These are phyloP conservation scores for Heterohyrax brucei DNA, from an alignment of 2,797 vertebrate species.

Conservation along the genomic window DNA sequence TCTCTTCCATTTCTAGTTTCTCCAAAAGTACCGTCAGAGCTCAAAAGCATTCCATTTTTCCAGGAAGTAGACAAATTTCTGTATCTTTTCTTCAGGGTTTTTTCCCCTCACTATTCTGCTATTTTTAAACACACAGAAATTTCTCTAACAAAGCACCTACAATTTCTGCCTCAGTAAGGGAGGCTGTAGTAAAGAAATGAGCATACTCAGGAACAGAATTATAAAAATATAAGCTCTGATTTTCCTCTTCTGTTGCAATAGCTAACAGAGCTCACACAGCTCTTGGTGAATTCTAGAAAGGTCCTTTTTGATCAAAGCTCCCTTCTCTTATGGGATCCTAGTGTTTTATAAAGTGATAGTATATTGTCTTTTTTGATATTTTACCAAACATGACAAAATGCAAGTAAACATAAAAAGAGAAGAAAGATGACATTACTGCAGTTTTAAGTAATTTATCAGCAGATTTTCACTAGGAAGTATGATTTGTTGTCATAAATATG, in stretches of 20 bases:
- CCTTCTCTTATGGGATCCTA: not conserved
- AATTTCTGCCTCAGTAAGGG: conserved; percentile 59
- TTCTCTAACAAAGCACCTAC: conserved; percentile 56
- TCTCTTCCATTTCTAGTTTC: conserved; percentile 51
- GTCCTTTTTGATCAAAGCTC: not conserved
- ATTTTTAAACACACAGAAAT: conserved; percentile 27
- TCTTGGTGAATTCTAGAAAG: not conserved
- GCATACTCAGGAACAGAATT: not conserved
- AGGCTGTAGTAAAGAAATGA: conserved; percentile 54
- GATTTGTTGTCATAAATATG: conserved; percentile 6
- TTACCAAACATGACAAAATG: not conserved
- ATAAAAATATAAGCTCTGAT: conserved; percentile 10
- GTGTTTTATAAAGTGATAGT: not conserved
- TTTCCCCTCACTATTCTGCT: conserved; percentile 26
- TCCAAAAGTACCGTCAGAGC: conserved; percentile 29
- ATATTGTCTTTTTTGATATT: not conserved
- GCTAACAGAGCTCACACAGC: not conserved
- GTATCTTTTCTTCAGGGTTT: not conserved
- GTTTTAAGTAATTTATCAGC: conserved; percentile 14
- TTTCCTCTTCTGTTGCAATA: not conserved
- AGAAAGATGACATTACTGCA: conserved; percentile 15
- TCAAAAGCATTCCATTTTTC: not conserved
- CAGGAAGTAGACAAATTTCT: conserved; percentile 12
- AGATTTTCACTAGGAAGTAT: conserved; percentile 68
- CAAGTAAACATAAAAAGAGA: not conserved